Evolutionary conservation across 2,888 invertebrate species (phyloP).

Genomic region (Noctua comes): DNA sequence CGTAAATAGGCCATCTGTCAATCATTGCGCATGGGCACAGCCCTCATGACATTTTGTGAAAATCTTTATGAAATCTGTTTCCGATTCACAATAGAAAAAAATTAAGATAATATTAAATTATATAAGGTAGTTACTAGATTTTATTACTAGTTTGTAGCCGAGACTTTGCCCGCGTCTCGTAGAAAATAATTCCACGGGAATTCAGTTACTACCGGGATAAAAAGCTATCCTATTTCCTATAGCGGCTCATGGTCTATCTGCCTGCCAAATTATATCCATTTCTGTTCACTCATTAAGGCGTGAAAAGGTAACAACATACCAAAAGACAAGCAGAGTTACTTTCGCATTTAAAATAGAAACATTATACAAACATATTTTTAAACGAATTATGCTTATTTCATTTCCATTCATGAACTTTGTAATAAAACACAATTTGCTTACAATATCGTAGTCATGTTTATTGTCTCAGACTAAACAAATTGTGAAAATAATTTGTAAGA

Average conservation of each 20-base stretch:
- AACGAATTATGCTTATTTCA: background rate
- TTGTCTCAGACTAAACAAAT: slow-evolving; percentile 37
- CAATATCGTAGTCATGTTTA: slow-evolving; percentile 13
- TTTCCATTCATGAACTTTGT: slow-evolving; percentile 13
- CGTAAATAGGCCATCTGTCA: slow-evolving; percentile 48
- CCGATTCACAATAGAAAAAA: slow-evolving; percentile 5
- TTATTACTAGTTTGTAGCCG: background rate
- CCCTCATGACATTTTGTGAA: slow-evolving; percentile 24
- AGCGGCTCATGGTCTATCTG: background rate
- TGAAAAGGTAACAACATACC: background rate
- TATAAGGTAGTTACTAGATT: background rate
- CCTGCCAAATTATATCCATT: background rate
- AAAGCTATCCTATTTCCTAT: background rate
- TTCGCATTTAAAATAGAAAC: background rate
- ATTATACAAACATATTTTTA: background rate
- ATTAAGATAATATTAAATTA: no score
- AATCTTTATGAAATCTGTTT: slow-evolving; percentile 17
- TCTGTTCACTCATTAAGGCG: background rate
- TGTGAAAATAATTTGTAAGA: slow-evolving; percentile 19
- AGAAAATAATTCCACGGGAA: background rate
- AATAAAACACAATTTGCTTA: background rate
- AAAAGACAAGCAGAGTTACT: background rate
- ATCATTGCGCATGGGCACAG: slow-evolving; percentile 31
- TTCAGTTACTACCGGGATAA: background rate
- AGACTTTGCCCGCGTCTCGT: background rate